Evolutionary conservation across 2,797 vertebrate species (phyloP).

Genomic region (Poecile montanus): DNA sequence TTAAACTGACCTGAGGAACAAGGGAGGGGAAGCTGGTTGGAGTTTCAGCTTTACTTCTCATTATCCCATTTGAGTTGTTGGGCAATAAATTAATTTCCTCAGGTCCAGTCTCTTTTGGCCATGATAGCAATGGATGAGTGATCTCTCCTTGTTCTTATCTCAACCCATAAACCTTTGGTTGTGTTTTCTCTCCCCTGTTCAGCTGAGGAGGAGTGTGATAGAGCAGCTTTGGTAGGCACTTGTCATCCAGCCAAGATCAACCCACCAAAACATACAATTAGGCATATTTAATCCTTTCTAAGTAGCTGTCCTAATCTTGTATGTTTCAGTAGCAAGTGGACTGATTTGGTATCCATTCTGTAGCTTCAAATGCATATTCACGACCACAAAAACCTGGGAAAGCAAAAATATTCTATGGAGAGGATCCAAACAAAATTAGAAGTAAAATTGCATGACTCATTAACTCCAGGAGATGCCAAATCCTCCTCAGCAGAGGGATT

Average conservation of each 20-base stretch:
- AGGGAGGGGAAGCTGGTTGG: background rate
- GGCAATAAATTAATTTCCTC: background rate
- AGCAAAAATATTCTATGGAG: background rate
- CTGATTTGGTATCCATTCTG: background rate
- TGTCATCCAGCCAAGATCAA: background rate
- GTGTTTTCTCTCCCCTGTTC: background rate
- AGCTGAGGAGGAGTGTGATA: background rate
- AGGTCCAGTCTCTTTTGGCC: background rate
- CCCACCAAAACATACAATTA: background rate
- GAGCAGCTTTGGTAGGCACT: background rate
- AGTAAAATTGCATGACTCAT: background rate
- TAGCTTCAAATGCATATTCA: background rate
- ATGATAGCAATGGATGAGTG: background rate
- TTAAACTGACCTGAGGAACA: background rate
- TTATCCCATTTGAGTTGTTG: background rate
- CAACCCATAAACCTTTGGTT: background rate
- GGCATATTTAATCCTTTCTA: background rate
- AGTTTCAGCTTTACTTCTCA: background rate
- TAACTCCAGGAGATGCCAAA: background rate
- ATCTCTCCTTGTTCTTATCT: background rate
- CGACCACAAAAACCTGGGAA: fast-evolving
- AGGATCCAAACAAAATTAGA: background rate
- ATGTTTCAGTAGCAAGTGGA: background rate
- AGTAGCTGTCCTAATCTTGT: background rate
- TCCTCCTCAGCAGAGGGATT: background rate